Percentiles rank a stretch among this genome's conserved stretches.
Evolutionary conservation across 2,113 vertebrate species (phyloP).

Genomic region (Copsychus sechellarum): DNA sequence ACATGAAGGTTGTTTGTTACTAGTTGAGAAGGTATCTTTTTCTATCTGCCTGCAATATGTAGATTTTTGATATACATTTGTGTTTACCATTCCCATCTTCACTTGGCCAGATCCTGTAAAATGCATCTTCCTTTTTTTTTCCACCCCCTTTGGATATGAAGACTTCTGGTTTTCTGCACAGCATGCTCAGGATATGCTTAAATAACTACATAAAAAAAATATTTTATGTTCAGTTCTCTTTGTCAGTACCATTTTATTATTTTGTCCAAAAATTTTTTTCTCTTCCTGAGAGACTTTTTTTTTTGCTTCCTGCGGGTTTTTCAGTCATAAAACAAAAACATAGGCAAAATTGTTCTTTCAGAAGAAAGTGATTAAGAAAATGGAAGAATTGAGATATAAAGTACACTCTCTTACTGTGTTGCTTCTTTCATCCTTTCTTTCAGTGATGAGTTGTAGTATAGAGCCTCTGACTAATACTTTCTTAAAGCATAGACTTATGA

Average conservation of each 20-base stretch:
- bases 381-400: neutral
- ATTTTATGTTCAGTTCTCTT: neutral
- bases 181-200: neutral
- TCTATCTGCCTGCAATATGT: neutral
- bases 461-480: neutral
- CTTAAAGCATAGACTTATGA: neutral
- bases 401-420: fast-evolving
- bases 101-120: neutral
- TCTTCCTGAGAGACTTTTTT: neutral
- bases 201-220: neutral
- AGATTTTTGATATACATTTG: neutral
- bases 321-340: neutral
- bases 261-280: neutral
- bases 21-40: neutral
- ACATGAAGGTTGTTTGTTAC: neutral
- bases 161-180: neutral
- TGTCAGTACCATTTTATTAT: neutral
- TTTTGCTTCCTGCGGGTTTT: neutral
- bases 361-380: neutral
- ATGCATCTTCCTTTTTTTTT: neutral
- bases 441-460: neutral
- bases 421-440: neutral
- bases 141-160: neutral
- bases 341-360: neutral
- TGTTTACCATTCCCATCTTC: neutral